These are phyloP conservation scores for Macrotis lagotis DNA, from an alignment of 2,113 vertebrate genomes.

Conservation along the genomic window DNA sequence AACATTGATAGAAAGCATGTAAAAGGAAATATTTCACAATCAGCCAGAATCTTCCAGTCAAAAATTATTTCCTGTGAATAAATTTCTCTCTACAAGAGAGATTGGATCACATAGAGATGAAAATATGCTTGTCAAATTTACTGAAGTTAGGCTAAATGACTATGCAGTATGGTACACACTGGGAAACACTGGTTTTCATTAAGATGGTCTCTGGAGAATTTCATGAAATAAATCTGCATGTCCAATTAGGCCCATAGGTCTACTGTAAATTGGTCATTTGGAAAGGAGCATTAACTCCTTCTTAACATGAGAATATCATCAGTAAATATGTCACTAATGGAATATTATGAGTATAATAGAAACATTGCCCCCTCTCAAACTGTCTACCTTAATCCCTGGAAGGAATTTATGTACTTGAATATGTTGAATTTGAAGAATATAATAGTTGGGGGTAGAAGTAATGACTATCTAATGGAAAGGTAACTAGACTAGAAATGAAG, in stretches of 20 bases:
- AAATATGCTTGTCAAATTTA: conserved; percentile 40
- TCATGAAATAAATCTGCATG: background rate
- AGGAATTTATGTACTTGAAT: background rate
- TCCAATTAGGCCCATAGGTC: background rate
- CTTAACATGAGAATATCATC: background rate
- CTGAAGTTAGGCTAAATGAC: background rate
- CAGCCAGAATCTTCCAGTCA: conserved; percentile 26
- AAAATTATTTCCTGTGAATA: conserved; percentile 51
- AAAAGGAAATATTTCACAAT: conserved; percentile 59
- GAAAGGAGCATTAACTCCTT: background rate
- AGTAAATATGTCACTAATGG: background rate
- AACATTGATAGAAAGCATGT: conserved; percentile 55
- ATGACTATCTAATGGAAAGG: background rate
- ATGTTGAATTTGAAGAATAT: background rate
- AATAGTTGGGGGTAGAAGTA: background rate
- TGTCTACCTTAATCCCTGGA: background rate
- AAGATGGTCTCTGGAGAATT: background rate
- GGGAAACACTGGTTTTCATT: conserved; percentile 24
- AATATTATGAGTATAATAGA: conserved; percentile 2
- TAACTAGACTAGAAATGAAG: background rate
- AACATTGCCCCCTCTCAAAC: background rate
- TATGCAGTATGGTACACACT: background rate
- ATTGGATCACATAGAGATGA: background rate
- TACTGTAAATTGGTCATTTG: background rate
- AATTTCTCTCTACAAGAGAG: conserved; percentile 32